phyloP scores from a whole-genome alignment of 2,113 vertebrate genomes.

The Erinaceus europaeus region DNA sequence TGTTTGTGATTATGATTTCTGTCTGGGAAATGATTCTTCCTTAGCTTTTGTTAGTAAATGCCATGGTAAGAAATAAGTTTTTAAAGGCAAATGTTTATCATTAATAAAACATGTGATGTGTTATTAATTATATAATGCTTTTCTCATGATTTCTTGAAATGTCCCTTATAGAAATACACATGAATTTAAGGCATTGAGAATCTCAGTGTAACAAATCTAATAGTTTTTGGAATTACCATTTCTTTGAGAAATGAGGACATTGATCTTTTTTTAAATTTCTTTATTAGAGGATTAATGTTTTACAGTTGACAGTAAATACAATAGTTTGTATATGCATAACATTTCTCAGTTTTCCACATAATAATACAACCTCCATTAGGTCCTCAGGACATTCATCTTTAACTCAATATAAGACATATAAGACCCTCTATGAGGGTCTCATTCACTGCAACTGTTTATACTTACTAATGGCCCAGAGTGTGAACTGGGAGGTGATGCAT shows the following conservation, averaged over 20 bases:
- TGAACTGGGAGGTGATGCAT: too few relatives aligned
- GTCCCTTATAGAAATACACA: constrained; percentile 34
- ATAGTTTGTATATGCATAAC: too few relatives aligned
- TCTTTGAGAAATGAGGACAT: constrained; percentile 25
- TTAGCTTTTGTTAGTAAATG: constrained; percentile 69
- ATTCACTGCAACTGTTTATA: background rate
- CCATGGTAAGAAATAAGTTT: constrained; percentile 75
- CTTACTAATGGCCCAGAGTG: constrained; percentile 36
- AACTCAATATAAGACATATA: background rate
- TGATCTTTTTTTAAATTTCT: too few relatives aligned
- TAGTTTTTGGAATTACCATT: constrained; percentile 27
- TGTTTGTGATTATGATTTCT: constrained; percentile 75
- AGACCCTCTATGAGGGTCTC: background rate
- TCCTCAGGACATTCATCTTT: too few relatives aligned
- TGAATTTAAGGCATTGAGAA: constrained; percentile 53
- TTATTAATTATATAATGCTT: constrained; percentile 55
- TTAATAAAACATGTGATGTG: constrained; percentile 77
- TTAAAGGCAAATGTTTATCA: constrained; percentile 74
- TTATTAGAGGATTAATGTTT: too few relatives aligned
- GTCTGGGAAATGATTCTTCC: constrained; percentile 61
- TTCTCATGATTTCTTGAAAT: constrained; percentile 53
- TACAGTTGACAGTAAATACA: too few relatives aligned
- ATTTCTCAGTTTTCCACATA: too few relatives aligned
- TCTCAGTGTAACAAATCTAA: background rate
- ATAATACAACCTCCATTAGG: too few relatives aligned